These are phyloP conservation scores for Rhinolophus ferrumequinum DNA, from an alignment of 2,113 vertebrate species.

Conservation along the genomic window DNA sequence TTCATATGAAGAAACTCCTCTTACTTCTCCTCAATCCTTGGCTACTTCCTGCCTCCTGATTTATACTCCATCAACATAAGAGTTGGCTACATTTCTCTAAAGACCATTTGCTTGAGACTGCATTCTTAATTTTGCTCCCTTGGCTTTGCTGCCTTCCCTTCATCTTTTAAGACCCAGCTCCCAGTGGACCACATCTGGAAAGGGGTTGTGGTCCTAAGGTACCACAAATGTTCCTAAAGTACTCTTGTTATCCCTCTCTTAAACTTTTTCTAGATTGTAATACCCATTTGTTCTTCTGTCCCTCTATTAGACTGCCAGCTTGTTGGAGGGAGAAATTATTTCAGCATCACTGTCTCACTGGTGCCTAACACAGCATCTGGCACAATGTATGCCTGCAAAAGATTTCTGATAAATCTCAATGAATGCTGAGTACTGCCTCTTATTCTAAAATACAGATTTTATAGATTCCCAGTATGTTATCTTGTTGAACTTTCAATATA, in stretches of 20 bases:
- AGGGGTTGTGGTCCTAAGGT: neutral
- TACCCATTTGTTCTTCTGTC: neutral
- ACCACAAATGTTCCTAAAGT: rapidly evolving
- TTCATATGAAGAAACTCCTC: neutral
- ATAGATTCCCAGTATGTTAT: neutral
- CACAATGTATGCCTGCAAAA: neutral
- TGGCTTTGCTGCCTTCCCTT: neutral
- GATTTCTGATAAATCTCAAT: neutral
- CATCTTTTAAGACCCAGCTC: neutral
- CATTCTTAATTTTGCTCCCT: neutral
- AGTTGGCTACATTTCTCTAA: neutral
- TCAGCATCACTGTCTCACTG: neutral
- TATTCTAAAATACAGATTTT: neutral
- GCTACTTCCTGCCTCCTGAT: neutral
- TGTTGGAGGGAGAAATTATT: neutral
- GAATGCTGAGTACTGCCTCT: neutral
- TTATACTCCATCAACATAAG: neutral
- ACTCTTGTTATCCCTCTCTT: neutral
- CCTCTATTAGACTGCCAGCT: neutral
- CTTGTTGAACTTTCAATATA: neutral
- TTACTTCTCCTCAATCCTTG: no score
- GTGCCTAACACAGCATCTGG: neutral
- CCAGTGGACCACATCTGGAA: neutral
- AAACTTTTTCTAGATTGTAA: neutral
- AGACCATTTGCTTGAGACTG: neutral